Conservation (phyloP, 2,888 invertebrate genomes). For the Adelphocoris suturalis region DNA sequence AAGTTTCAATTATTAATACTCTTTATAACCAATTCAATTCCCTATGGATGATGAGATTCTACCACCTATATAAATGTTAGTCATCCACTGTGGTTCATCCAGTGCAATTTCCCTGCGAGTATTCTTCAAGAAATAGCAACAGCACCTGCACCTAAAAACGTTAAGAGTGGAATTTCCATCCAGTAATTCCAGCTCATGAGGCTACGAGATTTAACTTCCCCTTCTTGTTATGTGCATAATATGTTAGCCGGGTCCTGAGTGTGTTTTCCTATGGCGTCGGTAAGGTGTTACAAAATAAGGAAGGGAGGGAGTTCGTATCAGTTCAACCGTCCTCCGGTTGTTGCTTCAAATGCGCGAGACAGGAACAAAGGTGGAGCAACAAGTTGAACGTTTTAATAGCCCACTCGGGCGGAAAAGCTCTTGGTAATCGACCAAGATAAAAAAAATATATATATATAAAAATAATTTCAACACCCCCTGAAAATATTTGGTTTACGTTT, state of each 20-base stretch:
- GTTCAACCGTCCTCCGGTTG: conserved; percentile 6
- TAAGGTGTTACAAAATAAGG: background rate
- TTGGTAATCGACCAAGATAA: too few species aligned
- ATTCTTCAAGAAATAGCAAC: background rate
- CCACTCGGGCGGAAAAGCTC: conserved; percentile 3
- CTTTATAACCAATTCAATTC: too few species aligned
- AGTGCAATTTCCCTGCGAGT: too few species aligned
- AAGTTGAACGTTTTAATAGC: conserved; percentile 10
- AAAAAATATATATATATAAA: too few species aligned
- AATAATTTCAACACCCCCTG: too few species aligned
- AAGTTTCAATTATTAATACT: too few species aligned
- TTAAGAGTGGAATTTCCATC: background rate
- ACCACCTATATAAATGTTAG: too few species aligned
- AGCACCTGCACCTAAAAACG: background rate
- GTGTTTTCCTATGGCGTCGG: background rate
- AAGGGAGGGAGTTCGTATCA: background rate
- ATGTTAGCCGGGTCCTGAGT: background rate
- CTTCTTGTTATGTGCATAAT: conserved; percentile 25
- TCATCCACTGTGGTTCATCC: too few species aligned
- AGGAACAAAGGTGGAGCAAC: conserved; percentile 12
- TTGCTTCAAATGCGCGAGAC: background rate
- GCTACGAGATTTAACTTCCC: background rate
- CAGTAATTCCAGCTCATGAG: background rate
- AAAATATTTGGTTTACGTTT: too few species aligned
- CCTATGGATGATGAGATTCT: too few species aligned